phyloP scores from a whole-genome alignment of 2,888 invertebrate genomes.

The Disparrhopalites patrizii region DNA sequence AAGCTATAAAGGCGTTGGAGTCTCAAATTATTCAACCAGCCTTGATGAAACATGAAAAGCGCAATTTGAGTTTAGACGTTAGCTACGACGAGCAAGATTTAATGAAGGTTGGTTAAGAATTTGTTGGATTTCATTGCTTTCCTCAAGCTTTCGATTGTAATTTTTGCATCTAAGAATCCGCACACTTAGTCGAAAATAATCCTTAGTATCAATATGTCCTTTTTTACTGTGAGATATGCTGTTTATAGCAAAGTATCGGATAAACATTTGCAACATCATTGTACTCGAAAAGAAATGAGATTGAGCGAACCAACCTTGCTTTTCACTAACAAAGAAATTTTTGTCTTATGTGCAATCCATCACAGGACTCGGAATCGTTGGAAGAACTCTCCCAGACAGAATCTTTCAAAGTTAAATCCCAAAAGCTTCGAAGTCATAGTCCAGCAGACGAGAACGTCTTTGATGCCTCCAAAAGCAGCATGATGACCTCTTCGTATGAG shows the following conservation, averaged over 20 bases:
- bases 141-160: no score
- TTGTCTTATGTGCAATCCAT: background rate
- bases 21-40: constrained; percentile 42
- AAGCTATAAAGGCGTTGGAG: constrained; percentile 40
- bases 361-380: constrained; percentile 55
- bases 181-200: no score
- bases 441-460: constrained; percentile 41
- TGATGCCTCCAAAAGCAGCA: constrained; percentile 28
- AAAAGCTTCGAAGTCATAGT: constrained; percentile 32
- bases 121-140: no score
- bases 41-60: constrained; percentile 51
- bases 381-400: constrained; percentile 52
- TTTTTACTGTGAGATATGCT: no score
- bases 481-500: constrained; percentile 48
- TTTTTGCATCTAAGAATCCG: no score
- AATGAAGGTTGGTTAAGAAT: constrained; percentile 65
- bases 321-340: background rate
- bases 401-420: constrained; percentile 38
- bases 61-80: constrained; percentile 60
- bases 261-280: no score
- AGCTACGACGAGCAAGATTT: constrained; percentile 63
- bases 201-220: no score
- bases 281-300: no score
- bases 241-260: no score
- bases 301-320: no score